A percentile compares a stretch with the other conserved stretches of the same genome.
Conservation (phyloP, 2,888 invertebrate genomes). For the Erebia aethiops region DNA sequence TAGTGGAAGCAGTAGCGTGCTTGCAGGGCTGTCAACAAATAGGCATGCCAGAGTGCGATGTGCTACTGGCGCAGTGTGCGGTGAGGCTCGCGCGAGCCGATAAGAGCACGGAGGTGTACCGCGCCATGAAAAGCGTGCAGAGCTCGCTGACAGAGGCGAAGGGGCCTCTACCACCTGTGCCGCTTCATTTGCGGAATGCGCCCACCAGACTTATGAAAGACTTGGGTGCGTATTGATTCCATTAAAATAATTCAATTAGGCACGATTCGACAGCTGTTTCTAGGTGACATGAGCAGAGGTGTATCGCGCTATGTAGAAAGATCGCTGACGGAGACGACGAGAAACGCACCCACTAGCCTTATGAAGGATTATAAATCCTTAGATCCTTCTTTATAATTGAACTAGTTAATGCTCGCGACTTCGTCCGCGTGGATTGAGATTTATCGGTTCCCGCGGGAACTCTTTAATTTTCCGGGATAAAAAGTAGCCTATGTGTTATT, state of each 20-base stretch:
- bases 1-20: constrained; percentile 87
- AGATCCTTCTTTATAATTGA: too few species aligned
- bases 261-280: too few species aligned
- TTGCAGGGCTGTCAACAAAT: constrained; percentile 91
- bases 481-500: too few species aligned
- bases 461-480: too few species aligned
- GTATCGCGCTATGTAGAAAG: too few species aligned
- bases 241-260: neutral
- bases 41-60: constrained; percentile 92
- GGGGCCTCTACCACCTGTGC: constrained; percentile 89
- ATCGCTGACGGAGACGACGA: too few species aligned
- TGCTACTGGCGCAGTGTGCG: constrained; percentile 89
- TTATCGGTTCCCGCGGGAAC: too few species aligned
- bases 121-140: constrained; percentile 85
- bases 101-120: constrained; percentile 86
- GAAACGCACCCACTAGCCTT: too few species aligned
- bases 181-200: constrained; percentile 91
- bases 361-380: too few species aligned
- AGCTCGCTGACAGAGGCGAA: constrained; percentile 81
- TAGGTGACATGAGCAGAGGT: too few species aligned
- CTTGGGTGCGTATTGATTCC: constrained; percentile 76
- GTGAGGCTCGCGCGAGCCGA: constrained; percentile 90
- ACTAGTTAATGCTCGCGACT: too few species aligned
- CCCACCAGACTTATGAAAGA: constrained; percentile 90
- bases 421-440: too few species aligned